Evolutionary conservation across 1,140 invertebrate species (phyloP), one percentile per base, ranked within the genome.

Genomic region (Drosophila burlai): DNA sequence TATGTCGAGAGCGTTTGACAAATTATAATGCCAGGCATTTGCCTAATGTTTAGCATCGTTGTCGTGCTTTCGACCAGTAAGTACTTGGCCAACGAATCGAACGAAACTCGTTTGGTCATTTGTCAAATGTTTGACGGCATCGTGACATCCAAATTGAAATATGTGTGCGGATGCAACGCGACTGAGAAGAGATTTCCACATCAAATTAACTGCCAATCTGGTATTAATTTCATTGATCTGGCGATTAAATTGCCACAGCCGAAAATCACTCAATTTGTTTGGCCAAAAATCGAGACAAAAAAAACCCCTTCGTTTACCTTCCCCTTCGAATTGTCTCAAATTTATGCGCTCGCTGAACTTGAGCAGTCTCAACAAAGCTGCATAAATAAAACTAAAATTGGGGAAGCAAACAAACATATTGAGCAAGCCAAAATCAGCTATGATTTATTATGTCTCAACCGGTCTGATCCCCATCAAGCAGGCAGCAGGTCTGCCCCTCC

Each of bases 1-100:
- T 89, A 87, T 87, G 83, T 83, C 81, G 82, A 67, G 71, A 47
- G 71, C 64, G 67, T 63, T 87, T 83, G 83, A 89, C 80, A 87
- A 87, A 87, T 87, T 87, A 79, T 60, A 50, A 83, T 74, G 71
- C 42, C 52, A 42, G 60, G 21, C 71, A 80, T 79, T 83, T 82
- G 80, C 80, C 64, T 83, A 82, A 58, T 66, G 55, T 52, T 67
- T 78, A 61, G 72, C 82, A 77, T 80, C 65, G 36, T 15, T 31
- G 63, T 24, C 29, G 52, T 64, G 58, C 45, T 72, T 81, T 84
- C 29, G 69, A 77, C 55, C 57, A 78, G 24, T 24, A 31, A 42
- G 69, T 72, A 73, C 69, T 59, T 43, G 55, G 55, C 47, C 62
- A n/a, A n/a, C 47, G 15, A 47, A 50, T 1, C 47, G 29, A 43